Conservation (phyloP, 2,888 invertebrate genomes). For the Caenorhabditis afra region DNA sequence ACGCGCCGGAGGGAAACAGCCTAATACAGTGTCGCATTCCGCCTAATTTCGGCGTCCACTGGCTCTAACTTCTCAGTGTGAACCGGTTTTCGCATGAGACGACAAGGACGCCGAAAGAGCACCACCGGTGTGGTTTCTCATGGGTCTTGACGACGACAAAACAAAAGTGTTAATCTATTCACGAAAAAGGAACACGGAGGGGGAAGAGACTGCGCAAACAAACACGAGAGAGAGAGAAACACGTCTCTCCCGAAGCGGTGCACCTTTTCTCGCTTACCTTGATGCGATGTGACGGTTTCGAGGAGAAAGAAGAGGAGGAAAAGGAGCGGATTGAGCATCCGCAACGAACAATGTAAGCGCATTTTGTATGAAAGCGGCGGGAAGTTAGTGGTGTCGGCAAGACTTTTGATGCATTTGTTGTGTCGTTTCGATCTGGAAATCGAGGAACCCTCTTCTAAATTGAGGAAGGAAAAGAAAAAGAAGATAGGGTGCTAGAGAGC, state of each 20-base stretch:
- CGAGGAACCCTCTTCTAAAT: neutral
- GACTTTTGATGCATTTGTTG: constrained; percentile 35
- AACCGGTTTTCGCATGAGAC: constrained; percentile 21
- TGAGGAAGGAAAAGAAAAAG: neutral
- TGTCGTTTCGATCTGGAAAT: constrained; percentile 49
- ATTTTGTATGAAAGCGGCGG: constrained; percentile 11
- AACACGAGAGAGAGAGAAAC: constrained; percentile 1
- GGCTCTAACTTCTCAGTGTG: constrained; percentile 8
- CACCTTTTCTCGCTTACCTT: constrained; percentile 23
- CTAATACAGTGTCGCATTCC: constrained; percentile 31
- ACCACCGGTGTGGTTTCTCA: constrained; percentile 4
- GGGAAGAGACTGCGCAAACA: constrained; percentile 24
- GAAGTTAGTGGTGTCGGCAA: constrained; percentile 17
- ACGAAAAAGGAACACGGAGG: constrained; percentile 23
- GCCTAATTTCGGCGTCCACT: neutral
- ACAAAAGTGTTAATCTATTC: constrained; percentile 46
- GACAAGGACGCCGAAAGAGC: constrained; percentile 11
- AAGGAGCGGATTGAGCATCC: constrained; percentile 33
- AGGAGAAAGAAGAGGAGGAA: constrained; percentile 1
- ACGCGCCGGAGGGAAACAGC: constrained; percentile 14
- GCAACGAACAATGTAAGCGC: constrained; percentile 32
- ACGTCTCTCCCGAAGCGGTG: neutral
- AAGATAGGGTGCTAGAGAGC: neutral
- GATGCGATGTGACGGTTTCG: constrained; percentile 22
- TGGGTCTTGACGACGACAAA: constrained; percentile 17